Evolutionary conservation across 2,113 vertebrate species (phyloP).

Genomic region (Atlantisia rogersi): DNA sequence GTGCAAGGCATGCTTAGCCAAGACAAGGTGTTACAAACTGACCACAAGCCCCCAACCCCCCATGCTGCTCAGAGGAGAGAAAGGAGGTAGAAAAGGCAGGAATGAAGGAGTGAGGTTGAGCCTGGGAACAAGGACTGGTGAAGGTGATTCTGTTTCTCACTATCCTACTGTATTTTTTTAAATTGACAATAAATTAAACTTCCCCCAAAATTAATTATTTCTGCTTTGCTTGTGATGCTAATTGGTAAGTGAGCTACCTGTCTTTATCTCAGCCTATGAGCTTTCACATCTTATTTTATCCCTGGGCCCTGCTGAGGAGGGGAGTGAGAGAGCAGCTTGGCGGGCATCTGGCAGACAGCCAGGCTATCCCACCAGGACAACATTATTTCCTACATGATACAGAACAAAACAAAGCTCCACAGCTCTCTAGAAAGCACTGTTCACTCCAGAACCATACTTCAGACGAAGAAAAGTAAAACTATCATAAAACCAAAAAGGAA

Average conservation of each 20-base stretch:
- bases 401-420: not conserved
- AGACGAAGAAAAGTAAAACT: not conserved
- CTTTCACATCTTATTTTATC: not conserved
- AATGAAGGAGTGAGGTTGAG: not conserved
- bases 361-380: not conserved
- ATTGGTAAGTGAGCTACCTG: not conserved
- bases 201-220: fast-evolving
- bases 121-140: not conserved
- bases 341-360: not conserved
- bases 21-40: not conserved
- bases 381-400: not conserved
- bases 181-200: not conserved
- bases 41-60: fast-evolving
- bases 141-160: not conserved
- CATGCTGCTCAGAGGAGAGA: fast-evolving
- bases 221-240: not conserved
- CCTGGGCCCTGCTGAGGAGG: not conserved
- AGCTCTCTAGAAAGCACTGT: not conserved
- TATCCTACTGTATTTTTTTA: not conserved
- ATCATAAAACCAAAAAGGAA: not conserved
- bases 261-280: not conserved
- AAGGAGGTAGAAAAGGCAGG: fast-evolving
- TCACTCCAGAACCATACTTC: not conserved
- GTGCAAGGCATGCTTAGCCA: not conserved
- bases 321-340: not conserved